Conservation (phyloP, 2,797 vertebrate species). For the Odontamblyopus rebecca region DNA sequence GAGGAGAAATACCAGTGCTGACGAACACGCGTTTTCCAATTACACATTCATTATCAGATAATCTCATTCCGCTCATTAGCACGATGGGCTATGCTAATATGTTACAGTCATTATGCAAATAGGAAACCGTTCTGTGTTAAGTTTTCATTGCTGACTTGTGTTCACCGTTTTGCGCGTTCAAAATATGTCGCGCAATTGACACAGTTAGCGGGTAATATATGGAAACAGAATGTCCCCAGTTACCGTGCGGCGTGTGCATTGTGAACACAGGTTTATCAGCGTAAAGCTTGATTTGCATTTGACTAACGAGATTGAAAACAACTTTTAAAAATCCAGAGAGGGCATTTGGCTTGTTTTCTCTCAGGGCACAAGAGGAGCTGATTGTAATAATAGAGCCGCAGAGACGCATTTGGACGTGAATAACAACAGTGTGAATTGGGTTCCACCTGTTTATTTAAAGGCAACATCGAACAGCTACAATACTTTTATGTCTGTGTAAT, state of each 20-base stretch:
- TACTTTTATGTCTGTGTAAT: too few relatives aligned
- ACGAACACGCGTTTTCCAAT: slow-evolving; percentile 27
- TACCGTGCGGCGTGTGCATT: not conserved
- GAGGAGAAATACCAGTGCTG: not conserved
- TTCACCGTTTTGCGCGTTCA: not conserved
- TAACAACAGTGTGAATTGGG: not conserved
- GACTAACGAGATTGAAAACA: not conserved
- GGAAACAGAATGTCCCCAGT: not conserved
- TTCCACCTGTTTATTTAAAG: too few relatives aligned
- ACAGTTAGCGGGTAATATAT: not conserved
- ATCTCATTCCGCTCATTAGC: slow-evolving; percentile 34
- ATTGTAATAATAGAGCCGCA: not conserved
- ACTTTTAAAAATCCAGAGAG: not conserved
- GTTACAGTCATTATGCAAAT: slow-evolving; percentile 34
- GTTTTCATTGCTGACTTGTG: not conserved
- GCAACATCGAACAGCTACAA: too few relatives aligned
- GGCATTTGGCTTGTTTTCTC: not conserved
- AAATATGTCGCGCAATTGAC: not conserved
- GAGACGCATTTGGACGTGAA: not conserved
- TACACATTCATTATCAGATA: slow-evolving; percentile 34
- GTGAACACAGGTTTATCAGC: not conserved
- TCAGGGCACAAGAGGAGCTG: not conserved
- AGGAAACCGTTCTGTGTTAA: slow-evolving; percentile 8
- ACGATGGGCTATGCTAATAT: slow-evolving; percentile 25
- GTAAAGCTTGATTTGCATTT: not conserved